These are phyloP conservation scores for Calameuta pallipes DNA, from an alignment of 2,888 invertebrate species.

Conservation along the genomic window DNA sequence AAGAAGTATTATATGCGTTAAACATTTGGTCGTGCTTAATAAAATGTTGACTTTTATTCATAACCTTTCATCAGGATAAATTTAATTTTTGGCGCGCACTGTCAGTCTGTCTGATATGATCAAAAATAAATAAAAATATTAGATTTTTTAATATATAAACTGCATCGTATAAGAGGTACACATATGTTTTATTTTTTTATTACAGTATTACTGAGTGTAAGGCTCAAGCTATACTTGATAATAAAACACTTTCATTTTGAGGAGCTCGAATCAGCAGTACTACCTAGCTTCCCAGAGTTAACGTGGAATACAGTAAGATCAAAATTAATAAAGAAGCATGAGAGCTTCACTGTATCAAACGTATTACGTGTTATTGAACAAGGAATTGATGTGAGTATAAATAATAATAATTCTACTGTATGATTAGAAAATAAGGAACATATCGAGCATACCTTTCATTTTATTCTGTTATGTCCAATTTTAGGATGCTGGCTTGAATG, in stretches of 20 bases:
- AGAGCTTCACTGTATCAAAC: slow-evolving; percentile 41
- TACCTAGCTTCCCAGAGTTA: slow-evolving; percentile 53
- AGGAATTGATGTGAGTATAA: slow-evolving; percentile 41
- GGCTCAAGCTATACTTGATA: slow-evolving; percentile 29
- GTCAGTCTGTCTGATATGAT: not conserved
- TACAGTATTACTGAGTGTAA: slow-evolving; percentile 4
- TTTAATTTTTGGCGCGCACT: not conserved
- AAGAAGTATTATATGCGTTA: not conserved
- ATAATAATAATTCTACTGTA: not conserved
- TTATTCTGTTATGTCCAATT: not conserved
- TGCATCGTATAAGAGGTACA: not conserved
- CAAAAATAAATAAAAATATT: not conserved
- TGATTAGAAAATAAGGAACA: not conserved
- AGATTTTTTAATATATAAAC: not conserved
- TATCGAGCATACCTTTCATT: not conserved
- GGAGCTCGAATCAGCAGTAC: slow-evolving; percentile 48
- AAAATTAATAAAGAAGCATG: slow-evolving; percentile 43
- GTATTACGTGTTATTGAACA: slow-evolving; percentile 39
- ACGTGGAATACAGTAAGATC: slow-evolving; percentile 45
- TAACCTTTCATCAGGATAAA: not conserved
- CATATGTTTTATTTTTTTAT: not conserved
- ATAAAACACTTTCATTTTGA: slow-evolving; percentile 54
- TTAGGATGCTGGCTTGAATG: slow-evolving; percentile 36
- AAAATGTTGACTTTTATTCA: not conserved
- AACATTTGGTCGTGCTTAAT: not conserved